phyloP scores from a whole-genome alignment of 2,888 invertebrate genomes.

The Orchesellides sinensis region DNA sequence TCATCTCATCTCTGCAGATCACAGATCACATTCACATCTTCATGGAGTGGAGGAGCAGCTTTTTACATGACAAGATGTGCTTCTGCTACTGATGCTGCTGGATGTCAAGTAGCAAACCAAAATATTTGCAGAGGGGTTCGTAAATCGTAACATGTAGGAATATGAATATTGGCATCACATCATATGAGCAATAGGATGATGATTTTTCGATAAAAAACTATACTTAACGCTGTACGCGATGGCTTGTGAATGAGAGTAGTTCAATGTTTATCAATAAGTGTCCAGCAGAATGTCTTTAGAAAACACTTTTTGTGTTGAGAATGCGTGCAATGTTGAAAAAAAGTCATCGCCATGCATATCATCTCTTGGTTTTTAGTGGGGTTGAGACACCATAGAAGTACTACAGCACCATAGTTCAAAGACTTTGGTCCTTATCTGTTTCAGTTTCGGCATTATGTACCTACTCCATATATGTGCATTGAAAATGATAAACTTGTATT shows the following conservation, averaged over 20 bases:
- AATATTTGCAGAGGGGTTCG: conserved; percentile 61
- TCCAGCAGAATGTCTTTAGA: conserved; percentile 62
- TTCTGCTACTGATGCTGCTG: conserved; percentile 21
- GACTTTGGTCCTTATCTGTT: conserved; percentile 60
- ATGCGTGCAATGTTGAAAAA: not conserved
- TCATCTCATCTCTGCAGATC: conserved; percentile 1
- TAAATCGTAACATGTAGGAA: no score
- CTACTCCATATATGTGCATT: not conserved
- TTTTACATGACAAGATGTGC: no score
- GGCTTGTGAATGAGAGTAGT: conserved; percentile 39
- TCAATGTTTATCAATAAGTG: conserved; percentile 34
- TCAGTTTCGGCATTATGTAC: not conserved
- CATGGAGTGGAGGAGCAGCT: not conserved
- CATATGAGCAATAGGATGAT: not conserved
- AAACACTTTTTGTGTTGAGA: conserved; percentile 67
- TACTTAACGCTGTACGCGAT: no score
- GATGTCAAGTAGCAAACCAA: conserved; percentile 49
- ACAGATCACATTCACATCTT: not conserved
- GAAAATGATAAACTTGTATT: not conserved
- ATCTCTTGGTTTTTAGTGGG: not conserved
- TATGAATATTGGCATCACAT: conserved; percentile 11
- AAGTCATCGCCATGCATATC: not conserved
- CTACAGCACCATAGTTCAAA: conserved; percentile 54
- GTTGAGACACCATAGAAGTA: conserved; percentile 13
- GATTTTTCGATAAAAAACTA: no score